Conservation (phyloP, 2,113 vertebrate genomes). For the Ageneiosus marmoratus region DNA sequence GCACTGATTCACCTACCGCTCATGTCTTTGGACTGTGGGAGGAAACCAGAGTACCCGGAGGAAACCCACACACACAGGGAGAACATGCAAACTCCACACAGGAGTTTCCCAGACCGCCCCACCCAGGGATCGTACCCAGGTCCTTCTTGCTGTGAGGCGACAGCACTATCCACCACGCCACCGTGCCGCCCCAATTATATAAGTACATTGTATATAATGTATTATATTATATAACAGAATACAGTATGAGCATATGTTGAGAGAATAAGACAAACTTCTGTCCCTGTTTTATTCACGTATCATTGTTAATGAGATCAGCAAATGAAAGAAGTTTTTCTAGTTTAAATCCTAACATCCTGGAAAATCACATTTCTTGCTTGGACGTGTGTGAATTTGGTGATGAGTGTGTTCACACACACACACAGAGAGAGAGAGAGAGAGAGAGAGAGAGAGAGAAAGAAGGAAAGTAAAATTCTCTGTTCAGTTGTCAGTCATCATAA, state of each 20-base stretch:
- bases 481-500: slow-evolving; percentile 28
- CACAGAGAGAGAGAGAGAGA: slow-evolving; percentile 8
- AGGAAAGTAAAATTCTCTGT: slow-evolving; percentile 20
- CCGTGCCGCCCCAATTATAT: too few species aligned
- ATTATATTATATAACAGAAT: neutral
- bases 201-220: neutral
- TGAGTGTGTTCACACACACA: neutral
- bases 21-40: too few species aligned
- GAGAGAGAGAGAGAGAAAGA: slow-evolving; percentile 3
- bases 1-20: too few species aligned
- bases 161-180: too few species aligned
- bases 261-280: neutral
- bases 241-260: neutral
- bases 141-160: too few species aligned
- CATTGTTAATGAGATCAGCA: neutral
- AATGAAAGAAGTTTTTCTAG: neutral
- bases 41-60: too few species aligned
- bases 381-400: slow-evolving; percentile 2
- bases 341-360: neutral
- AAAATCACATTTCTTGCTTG: neutral
- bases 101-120: too few species aligned
- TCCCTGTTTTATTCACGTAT: neutral
- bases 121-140: too few species aligned
- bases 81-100: too few species aligned
- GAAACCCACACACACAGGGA: too few species aligned